These are phyloP conservation scores for Danio aesculapii DNA, from an alignment of 2,797 vertebrate species.

Conservation along the genomic window DNA sequence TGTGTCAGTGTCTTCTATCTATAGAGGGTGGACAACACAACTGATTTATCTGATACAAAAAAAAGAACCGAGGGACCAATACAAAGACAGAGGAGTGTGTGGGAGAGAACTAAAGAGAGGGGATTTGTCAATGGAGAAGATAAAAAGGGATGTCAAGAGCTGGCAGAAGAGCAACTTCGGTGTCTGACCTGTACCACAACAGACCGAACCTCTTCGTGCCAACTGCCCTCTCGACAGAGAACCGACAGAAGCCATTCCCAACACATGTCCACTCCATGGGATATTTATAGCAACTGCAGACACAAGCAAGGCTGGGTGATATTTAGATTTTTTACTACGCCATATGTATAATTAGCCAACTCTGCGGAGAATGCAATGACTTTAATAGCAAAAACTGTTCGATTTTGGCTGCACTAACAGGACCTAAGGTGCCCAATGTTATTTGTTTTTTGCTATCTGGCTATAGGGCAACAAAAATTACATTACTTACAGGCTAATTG, in stretches of 20 bases:
- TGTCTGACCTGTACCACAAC: conserved; percentile 25
- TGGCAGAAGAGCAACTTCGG: conserved; percentile 15
- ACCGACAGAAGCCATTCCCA: conserved; percentile 21
- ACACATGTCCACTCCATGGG: conserved; percentile 29
- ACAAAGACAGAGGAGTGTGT: conserved; percentile 20
- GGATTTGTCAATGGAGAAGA: conserved; percentile 7
- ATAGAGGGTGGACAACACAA: conserved; percentile 8
- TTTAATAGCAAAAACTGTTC: neutral
- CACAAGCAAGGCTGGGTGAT: neutral
- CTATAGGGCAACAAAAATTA: neutral
- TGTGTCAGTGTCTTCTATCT: conserved; percentile 38
- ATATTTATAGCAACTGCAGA: conserved; percentile 12
- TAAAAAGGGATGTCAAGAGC: conserved; percentile 22
- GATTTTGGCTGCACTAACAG: neutral
- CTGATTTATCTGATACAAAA: conserved; percentile 26
- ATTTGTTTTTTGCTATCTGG: neutral
- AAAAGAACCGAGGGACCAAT: conserved; percentile 13
- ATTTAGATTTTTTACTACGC: neutral
- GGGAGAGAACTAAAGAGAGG: conserved; percentile 29
- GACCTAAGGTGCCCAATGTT: neutral
- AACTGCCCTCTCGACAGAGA: conserved; percentile 19
- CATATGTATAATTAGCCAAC: neutral
- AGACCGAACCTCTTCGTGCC: conserved; percentile 3
- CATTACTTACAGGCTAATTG: neutral
- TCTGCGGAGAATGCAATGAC: neutral